Conservation (phyloP, 2,888 invertebrate genomes). For the Clanis bilineata region DNA sequence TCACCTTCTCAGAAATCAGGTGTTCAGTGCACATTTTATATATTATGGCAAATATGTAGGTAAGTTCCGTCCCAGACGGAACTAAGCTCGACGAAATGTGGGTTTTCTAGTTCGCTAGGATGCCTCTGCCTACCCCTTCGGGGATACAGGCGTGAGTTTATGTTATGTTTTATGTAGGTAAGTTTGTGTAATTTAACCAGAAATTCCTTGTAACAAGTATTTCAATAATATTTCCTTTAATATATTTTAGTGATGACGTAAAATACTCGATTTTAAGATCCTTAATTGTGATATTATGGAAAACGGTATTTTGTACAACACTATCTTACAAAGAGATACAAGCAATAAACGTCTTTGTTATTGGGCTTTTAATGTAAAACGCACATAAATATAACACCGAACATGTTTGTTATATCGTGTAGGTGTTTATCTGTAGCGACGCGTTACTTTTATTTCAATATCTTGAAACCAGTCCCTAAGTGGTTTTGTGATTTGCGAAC, state of each 20-base stretch:
- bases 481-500: not conserved
- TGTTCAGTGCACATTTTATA: too few relatives aligned
- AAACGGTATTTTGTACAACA: slow-evolving; percentile 33
- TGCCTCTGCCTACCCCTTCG: too few relatives aligned
- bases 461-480: not conserved
- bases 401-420: not conserved
- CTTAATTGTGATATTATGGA: slow-evolving; percentile 47
- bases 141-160: too few relatives aligned
- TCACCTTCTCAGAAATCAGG: too few relatives aligned
- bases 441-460: not conserved
- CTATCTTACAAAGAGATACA: slow-evolving; percentile 43
- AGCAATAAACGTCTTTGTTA: slow-evolving; percentile 42
- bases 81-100: too few relatives aligned
- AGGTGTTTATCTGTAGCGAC: not conserved
- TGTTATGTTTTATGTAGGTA: too few relatives aligned
- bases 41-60: too few relatives aligned
- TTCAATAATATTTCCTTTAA: slow-evolving; percentile 36
- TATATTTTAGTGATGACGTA: slow-evolving; percentile 50
- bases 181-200: too few relatives aligned
- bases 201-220: too few relatives aligned
- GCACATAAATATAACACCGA: slow-evolving; percentile 27
- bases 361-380: slow-evolving; percentile 38
- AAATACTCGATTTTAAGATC: slow-evolving; percentile 54
- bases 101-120: too few relatives aligned
- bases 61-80: too few relatives aligned